Evolutionary conservation across 2,888 invertebrate genomes (phyloP).

Genomic region (Diachrysia chrysitis): DNA sequence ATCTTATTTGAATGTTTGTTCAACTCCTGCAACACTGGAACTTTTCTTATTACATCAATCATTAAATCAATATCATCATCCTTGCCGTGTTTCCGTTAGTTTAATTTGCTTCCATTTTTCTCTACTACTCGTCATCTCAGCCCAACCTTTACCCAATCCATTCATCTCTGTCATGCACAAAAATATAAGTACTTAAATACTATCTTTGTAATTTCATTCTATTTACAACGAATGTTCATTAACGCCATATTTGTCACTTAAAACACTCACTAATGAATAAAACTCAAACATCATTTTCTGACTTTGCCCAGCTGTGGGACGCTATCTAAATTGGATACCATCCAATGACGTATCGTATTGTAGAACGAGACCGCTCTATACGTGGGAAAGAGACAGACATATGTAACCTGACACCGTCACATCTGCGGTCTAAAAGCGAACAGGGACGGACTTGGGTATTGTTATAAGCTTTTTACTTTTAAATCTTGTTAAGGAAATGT

Average conservation of each 20-base stretch:
- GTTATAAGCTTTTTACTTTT: conserved; percentile 54
- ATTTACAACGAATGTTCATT: background rate
- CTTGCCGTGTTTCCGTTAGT: too few species aligned
- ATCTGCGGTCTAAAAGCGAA: conserved; percentile 84
- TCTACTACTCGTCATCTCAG: background rate
- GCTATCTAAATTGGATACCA: conserved; percentile 64
- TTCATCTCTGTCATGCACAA: background rate
- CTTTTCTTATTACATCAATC: background rate
- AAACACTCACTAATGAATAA: conserved; percentile 19
- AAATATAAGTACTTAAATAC: too few species aligned
- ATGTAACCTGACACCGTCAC: conserved; percentile 82
- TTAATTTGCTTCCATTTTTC: background rate
- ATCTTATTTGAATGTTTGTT: too few species aligned
- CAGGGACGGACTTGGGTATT: conserved; percentile 71
- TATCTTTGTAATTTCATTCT: background rate
- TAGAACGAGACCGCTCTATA: conserved; percentile 63
- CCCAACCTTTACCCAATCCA: background rate
- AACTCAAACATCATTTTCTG: conserved; percentile 25
- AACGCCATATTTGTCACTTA: background rate
- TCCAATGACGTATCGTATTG: conserved; percentile 61
- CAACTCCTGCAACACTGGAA: too few species aligned
- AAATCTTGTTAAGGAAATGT: conserved; percentile 46
- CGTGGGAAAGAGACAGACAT: conserved; percentile 64
- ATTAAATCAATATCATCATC: too few species aligned
- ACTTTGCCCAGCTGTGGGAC: conserved; percentile 56